Base-by-base conservation (phyloP, 2,888 invertebrate genomes). In the Leptogaster cylindrica region DNA sequence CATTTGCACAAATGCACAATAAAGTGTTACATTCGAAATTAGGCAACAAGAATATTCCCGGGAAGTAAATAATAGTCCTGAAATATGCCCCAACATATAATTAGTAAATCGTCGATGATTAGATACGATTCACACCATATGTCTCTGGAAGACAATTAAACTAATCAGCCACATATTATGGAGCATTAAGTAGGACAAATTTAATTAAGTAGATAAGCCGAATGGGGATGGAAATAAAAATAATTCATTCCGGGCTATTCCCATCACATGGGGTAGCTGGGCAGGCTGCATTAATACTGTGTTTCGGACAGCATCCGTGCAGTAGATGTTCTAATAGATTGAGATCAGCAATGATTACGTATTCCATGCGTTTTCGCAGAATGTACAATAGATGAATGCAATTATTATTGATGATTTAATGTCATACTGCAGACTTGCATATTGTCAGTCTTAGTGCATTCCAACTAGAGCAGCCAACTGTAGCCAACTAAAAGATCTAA, bases 81-180 rank as follows among this genome's bases (percentile, higher is more conserved):
- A 61, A 61, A 61, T 61, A 61, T 61, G 44, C 44, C 44, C 25
- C 25, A 31, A 61, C 61, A 61, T 61, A 61, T 61, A 61, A 61
- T 61, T 61, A 61, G 61, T 61, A 61, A 61, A 61, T 65, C 50
- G 50, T 46, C 65, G 65, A 65, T 65, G 50, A 65, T 65, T 65
- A 65, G 65, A 65, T 36, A 65, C 48, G 23, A 65, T 65, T 65
- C 65, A 65, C 50, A 65, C 50, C 65, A 65, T 65, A 65, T 65
- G 65, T 50, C 50, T 50, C 61, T 61, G 61, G 61, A 61, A 61
- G 61, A 61, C 50, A 50, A 50, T 36, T 65, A 65, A 50, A 65
- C 65, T 65, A 65, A 65, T 65, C 65, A 65, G 65, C 65, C 65
- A 65, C 65, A 65, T 65, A 65, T 65, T 65, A 65, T 50, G 50